Percentiles rank a stretch among this genome's conserved stretches.
Evolutionary conservation across 2,113 vertebrate species (phyloP).

Genomic region (Phoenicopterus ruber): DNA sequence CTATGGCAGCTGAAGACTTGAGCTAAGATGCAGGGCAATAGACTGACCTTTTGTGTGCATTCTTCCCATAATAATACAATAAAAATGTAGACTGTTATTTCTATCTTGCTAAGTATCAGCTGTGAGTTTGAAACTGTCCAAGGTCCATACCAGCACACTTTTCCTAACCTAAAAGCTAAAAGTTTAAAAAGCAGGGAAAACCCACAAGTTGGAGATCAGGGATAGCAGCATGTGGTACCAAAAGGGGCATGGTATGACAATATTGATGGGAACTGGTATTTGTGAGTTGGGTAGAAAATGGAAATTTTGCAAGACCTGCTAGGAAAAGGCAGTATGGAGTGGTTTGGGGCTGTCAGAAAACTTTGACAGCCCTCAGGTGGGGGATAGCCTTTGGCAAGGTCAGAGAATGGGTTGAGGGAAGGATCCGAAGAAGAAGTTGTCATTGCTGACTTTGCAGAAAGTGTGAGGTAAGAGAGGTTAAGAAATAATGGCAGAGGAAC

Average conservation of each 20-base stretch:
- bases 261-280: background rate
- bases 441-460: background rate
- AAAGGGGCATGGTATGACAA: background rate
- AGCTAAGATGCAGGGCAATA: background rate
- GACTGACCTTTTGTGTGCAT: conserved; percentile 34
- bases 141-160: background rate
- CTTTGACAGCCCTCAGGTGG: background rate
- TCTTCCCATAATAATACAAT: conserved; percentile 23
- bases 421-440: background rate
- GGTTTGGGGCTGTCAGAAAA: background rate
- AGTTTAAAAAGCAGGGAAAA: background rate
- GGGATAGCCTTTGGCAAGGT: background rate
- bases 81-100: conserved; percentile 47
- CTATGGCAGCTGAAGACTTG: conserved; percentile 1
- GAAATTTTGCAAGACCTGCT: background rate
- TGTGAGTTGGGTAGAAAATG: background rate
- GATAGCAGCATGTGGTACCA: background rate
- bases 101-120: conserved; percentile 2
- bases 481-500: background rate
- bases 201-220: background rate
- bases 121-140: background rate
- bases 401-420: background rate
- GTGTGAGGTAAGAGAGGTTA: background rate
- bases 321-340: background rate
- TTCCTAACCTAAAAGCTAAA: background rate